Base-by-base conservation (phyloP, 2,113 vertebrate genomes). In the Psittacula cyanocephala region DNA sequence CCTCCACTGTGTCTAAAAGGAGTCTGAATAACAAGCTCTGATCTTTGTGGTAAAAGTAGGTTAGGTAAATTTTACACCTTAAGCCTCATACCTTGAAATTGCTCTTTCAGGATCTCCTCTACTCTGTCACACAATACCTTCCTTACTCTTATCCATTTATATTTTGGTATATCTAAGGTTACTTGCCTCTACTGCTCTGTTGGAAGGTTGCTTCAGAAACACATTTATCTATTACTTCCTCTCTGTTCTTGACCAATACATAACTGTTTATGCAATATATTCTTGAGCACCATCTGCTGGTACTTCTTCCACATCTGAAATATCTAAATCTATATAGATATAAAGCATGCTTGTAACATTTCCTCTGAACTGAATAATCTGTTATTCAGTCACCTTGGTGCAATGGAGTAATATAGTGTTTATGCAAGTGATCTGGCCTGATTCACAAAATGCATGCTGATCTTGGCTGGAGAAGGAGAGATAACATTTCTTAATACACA, bases 211-310 rank as follows among this genome's bases (percentile, higher is more conserved):
- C 18, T 90, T 84, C 55, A 35, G n/a, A 90, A 71, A 78, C 55
- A 13, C 0, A 0, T 62, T 62, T 63, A 67, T 39, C 39, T 18
- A 17, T 71, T 81, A 18, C 11, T 62, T 24, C 72, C 22, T 35
- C 14, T 46, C 43, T 74, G 0, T 53, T 86, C 70, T 64, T 9
- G 0, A 64, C 35, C 65, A 41, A 49, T 27, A 17, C 8, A 64
- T 49, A 37, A 13, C 12, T 43, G 37, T 55, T 81, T 75, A 94
- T 84, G 88, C 88, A 88, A 52, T 68, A 11, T 95, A 52, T 94
- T 97, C 86, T 96, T 92, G 80, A 97, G 95, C 93, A 86, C 95
- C 95, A 96, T 96, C 96, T 97, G 47, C 95, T 97, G 96, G 95
- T 44, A 49, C 63, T 49, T 41, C 22, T 93, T 86, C 27, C 31